These are phyloP conservation scores for Pipistrellus pygmaeus DNA, from an alignment of 2,797 vertebrate species.

Conservation along the genomic window DNA sequence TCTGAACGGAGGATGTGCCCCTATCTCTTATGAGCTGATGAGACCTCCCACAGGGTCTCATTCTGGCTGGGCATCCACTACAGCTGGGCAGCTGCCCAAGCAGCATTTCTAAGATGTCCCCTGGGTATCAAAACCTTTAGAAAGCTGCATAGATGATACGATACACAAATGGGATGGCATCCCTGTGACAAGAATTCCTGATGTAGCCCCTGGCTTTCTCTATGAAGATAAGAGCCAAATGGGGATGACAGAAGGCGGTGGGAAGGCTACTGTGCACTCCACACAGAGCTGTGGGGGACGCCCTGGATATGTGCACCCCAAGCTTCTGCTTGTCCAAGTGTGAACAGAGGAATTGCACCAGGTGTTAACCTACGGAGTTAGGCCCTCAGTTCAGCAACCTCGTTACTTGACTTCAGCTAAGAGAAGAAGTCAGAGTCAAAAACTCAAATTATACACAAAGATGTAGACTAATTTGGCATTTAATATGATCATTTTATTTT, in stretches of 20 bases:
- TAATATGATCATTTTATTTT: constrained; percentile 83
- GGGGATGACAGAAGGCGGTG: not conserved
- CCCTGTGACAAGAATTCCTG: not conserved
- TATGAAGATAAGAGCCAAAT: not conserved
- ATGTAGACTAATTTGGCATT: constrained; percentile 77
- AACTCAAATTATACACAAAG: not conserved
- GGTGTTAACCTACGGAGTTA: not conserved
- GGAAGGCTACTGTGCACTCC: not conserved
- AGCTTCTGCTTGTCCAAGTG: no score
- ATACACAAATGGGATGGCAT: not conserved
- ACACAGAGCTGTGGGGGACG: not conserved
- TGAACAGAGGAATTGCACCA: not conserved
- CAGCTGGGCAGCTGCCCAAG: not conserved
- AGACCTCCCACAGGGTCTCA: not conserved
- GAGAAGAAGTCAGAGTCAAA: not conserved
- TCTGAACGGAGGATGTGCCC: not conserved
- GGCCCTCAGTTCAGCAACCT: not conserved
- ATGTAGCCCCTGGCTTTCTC: no score
- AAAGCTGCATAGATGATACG: not conserved
- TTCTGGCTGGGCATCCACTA: not conserved
- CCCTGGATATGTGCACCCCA: not conserved
- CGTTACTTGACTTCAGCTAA: not conserved
- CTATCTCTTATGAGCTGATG: not conserved
- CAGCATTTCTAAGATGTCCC: not conserved
- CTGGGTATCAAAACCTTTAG: not conserved